Base-by-base conservation (phyloP, 1,140 invertebrate species). In the Penaeus indicus region DNA sequence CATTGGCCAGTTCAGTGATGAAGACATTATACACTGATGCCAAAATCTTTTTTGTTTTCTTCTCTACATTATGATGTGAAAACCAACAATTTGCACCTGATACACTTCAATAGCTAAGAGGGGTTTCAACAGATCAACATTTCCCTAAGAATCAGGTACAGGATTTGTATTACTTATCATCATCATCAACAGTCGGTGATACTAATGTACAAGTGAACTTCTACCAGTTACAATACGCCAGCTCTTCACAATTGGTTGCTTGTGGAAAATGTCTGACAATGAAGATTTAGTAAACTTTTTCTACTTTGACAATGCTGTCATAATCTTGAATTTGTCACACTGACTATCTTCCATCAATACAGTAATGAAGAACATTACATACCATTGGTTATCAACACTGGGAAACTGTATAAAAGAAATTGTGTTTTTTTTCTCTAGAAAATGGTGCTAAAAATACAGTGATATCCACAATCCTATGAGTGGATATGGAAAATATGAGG, bases 81-180 rank as follows among this genome's bases (percentile, higher is more conserved):
- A 87, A 79, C 47, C 85, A 79, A 79, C 85, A 87, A 60, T 87
- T 81, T 87, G 78, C 85, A 87, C 78, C 80, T 62, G 42, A 62
- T 38, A 87, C 78, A 72, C 61, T 63, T 72, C 85, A 38, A 67
- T 64, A 87, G 81, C 85, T 87, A 81, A 87, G 72, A 78, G 75
- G 47, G 82, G 63, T 86, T 22, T 87, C 78, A 81, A 87, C 61
- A 75, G 81, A 82, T 83, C 75, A 62, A 77, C 67, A 77, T 77
- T 88, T 88, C 47, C 64, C 86, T 64, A 84, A 83, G 80, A 83
- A 83, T 88, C 86, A 88, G 86, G 86, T 88, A 88, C 86, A 67
- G 86, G 80, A 80, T 88, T 88, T 88, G 86, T 88, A 88, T 88
- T 83, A 88, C 19, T 77, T 83, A 63, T 83, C 32, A 82, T 84